Evolutionary conservation across 2,113 vertebrate genomes (phyloP).

Genomic region (Gallinago undulata): DNA sequence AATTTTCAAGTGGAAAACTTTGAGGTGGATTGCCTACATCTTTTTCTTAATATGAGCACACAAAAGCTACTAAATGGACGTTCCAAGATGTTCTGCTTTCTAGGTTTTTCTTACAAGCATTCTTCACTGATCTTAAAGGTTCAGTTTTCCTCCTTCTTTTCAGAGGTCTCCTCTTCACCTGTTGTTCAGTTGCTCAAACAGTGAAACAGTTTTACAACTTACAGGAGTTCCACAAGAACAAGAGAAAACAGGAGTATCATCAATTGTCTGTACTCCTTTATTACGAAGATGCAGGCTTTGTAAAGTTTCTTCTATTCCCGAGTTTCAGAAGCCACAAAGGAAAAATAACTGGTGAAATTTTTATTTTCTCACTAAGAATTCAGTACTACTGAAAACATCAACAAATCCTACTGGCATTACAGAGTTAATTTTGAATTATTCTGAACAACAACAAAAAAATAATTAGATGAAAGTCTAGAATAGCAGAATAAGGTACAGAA

Average conservation of each 20-base stretch:
- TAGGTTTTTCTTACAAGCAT: background rate
- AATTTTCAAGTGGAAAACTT: background rate
- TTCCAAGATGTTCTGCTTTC: background rate
- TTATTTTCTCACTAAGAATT: background rate
- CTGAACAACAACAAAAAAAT: background rate
- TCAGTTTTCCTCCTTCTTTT: background rate
- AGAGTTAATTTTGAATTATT: background rate
- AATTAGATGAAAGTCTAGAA: background rate
- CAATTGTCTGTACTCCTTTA: background rate
- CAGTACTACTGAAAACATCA: background rate
- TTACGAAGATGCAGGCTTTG: background rate
- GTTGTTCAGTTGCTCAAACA: background rate
- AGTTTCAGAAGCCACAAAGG: background rate
- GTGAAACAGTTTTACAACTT: background rate
- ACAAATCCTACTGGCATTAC: background rate
- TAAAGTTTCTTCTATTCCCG: background rate
- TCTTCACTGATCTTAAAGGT: background rate
- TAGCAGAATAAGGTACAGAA: background rate
- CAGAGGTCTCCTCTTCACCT: background rate
- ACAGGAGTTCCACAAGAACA: background rate
- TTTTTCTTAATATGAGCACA: background rate
- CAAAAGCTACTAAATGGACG: background rate
- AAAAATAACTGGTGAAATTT: background rate
- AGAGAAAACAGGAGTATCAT: background rate
- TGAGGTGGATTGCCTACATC: background rate